Base-by-base conservation (phyloP, 2,797 vertebrate genomes). In the Mus minutoides region DNA sequence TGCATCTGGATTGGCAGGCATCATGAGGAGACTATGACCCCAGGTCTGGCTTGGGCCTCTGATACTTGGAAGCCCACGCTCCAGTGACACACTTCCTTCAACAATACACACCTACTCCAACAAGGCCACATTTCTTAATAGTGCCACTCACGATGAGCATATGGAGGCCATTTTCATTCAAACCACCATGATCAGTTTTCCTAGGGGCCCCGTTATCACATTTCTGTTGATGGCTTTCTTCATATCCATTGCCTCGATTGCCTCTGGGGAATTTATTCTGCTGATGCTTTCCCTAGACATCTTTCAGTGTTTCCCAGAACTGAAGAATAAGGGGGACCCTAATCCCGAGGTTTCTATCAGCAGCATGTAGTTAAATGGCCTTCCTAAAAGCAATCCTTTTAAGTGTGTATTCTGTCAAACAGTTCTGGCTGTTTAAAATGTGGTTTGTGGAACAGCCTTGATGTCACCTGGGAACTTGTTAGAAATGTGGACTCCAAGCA, bases 211-310 rank as follows among this genome's bases (percentile, higher is more conserved):
- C 58, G 58, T 34, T 29, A n/a, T 58, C 84, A 24, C 9, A 56
- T 77, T 82, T 79, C 71, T 60, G 6, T 88, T 83, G 58, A 29
- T 71, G 67, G 60, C 37, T 86, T 31, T 92, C 14, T 91, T 76
- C 43, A 37, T 62, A 85, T 24, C 77, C 37, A 9, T 62, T 85
- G 21, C 52, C 80, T 69, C 21, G 17, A 86, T 58, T 77, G 75
- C 16, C 52, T 95, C 83, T 75, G 62, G 89, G 58, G 37, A 40
- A 69, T 89, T 86, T 89, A 14, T 85, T 90, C 69, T 84, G 88
- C 46, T 84, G 64, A 93, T 7, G 52, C 10, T 77, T 76, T 46
- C 24, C 56, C 85, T 76, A 86, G 84, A 58, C 8, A 31, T 6
- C 40, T 75, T 88, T 43, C 78, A 4, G 43, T 37, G 12, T 79